These are phyloP conservation scores for Lepidocolaptes lacrymiger DNA, from an alignment of 2,797 vertebrate genomes.

Conservation along the genomic window DNA sequence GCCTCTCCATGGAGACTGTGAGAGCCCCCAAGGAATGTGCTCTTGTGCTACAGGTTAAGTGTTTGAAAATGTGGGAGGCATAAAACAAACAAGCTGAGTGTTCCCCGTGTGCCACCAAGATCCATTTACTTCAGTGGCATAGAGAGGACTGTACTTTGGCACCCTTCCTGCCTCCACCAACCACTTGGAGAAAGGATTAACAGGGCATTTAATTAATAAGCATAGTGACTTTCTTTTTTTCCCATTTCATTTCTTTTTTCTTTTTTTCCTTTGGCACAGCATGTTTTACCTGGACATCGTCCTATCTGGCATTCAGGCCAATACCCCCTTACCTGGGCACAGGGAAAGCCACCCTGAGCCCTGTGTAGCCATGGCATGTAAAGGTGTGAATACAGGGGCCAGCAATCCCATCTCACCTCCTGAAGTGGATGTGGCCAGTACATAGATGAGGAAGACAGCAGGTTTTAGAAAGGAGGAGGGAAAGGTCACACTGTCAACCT, in stretches of 20 bases:
- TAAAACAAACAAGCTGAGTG: not conserved
- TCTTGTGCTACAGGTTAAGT: not conserved
- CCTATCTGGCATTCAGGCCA: not conserved
- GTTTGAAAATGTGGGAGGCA: not conserved
- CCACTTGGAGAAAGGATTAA: not conserved
- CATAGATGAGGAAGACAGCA: not conserved
- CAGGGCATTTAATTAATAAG: not conserved
- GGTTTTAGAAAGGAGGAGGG: not conserved
- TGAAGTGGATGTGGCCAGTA: not conserved
- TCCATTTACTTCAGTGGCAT: not conserved
- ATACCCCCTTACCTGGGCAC: no score
- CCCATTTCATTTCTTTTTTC: fast-evolving
- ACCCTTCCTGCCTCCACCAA: not conserved
- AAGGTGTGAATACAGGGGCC: not conserved
- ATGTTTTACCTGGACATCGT: not conserved
- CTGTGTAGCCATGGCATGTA: fast-evolving
- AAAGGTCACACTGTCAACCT: not conserved
- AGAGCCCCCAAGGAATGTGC: not conserved
- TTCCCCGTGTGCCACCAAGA: not conserved
- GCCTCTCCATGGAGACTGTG: not conserved
- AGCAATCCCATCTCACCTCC: not conserved
- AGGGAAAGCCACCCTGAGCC: not conserved
- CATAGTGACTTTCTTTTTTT: not conserved
- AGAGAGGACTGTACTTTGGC: not conserved
- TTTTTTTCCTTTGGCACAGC: fast-evolving